Conservation (phyloP, 2,797 vertebrate species). For the Sebastes alutus region DNA sequence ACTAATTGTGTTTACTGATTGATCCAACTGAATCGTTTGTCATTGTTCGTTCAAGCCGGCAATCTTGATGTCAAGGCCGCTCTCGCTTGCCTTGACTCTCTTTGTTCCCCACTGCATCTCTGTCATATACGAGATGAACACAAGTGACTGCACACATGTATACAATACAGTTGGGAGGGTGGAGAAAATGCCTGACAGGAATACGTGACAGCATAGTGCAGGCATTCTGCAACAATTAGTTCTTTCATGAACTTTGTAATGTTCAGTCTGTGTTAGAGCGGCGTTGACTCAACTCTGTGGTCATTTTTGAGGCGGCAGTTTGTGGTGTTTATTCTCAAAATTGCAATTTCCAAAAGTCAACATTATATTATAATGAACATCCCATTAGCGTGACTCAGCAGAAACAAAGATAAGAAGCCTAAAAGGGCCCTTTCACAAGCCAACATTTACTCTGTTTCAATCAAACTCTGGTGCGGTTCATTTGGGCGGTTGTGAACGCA, state of each 20-base stretch:
- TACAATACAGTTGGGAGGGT: not conserved
- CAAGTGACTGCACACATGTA: not conserved
- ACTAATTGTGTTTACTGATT: not conserved
- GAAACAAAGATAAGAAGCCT: not conserved
- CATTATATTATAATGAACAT: slow-evolving; percentile 1
- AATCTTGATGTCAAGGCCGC: not conserved
- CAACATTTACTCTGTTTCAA: too few relatives aligned
- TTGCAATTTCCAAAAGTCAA: slow-evolving; percentile 14
- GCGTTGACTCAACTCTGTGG: not conserved
- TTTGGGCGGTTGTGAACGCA: too few relatives aligned
- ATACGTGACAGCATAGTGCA: not conserved
- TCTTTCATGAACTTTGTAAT: not conserved
- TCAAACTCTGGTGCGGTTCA: too few relatives aligned
- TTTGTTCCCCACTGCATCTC: not conserved
- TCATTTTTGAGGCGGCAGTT: not conserved
- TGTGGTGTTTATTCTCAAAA: not conserved
- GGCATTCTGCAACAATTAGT: not conserved
- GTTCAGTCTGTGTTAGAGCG: not conserved
- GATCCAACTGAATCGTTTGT: not conserved
- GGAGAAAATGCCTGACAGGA: not conserved
- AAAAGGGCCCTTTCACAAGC: not conserved
- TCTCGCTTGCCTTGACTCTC: not conserved
- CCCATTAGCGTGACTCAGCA: not conserved
- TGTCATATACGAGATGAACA: not conserved
- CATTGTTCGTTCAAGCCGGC: not conserved